phyloP scores from a whole-genome alignment of 2,888 invertebrate species.

The Xestoiulus laeticollis region DNA sequence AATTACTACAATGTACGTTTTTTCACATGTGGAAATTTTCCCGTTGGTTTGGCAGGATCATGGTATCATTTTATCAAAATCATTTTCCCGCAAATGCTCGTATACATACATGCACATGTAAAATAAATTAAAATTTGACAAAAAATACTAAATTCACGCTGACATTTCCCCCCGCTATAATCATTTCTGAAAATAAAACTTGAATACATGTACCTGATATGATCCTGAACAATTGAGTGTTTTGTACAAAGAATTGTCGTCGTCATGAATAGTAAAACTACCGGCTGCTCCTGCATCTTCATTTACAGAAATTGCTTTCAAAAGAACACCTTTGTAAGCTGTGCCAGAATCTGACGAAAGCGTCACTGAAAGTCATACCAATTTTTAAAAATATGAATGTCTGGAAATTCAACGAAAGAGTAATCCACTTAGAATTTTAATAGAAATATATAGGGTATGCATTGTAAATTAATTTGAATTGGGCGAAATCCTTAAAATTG shows the following conservation, averaged over 20 bases:
- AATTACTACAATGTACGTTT: no score
- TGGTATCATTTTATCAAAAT: no score
- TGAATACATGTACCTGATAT: not conserved
- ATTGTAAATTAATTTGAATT: no score
- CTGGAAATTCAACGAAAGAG: not conserved
- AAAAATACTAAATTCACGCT: no score
- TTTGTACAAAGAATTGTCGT: not conserved
- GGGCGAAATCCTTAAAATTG: no score
- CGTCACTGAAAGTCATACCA: not conserved
- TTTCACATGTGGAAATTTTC: no score
- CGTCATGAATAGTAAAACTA: not conserved
- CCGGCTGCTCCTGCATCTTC: constrained; percentile 13
- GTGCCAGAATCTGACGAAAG: not conserved
- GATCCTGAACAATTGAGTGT: not conserved
- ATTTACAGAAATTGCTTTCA: not conserved
- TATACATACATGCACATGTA: no score
- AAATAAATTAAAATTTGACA: no score
- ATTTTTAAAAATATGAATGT: not conserved
- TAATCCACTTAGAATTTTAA: not conserved
- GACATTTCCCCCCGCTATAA: no score
- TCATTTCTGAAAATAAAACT: no score
- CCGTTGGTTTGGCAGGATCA: no score
- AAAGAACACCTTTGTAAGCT: not conserved
- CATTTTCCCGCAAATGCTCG: no score
- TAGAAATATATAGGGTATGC: not conserved